A percentile compares a stretch with the other conserved stretches of the same genome.
Conservation (phyloP, 2,797 vertebrate genomes). For the Echiichthys vipera region DNA sequence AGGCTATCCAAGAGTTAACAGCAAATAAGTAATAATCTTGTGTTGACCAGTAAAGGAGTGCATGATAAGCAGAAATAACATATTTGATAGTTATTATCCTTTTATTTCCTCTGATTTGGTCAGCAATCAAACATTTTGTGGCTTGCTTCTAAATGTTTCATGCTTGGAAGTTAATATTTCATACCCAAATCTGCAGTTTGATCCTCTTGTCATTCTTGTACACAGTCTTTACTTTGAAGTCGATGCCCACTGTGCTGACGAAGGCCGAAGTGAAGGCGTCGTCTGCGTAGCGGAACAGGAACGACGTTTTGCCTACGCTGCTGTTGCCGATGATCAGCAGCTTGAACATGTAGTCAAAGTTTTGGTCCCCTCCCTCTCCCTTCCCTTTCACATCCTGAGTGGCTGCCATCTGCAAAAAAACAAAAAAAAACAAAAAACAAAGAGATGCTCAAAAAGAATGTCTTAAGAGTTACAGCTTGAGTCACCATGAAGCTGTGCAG, state of each 20-base stretch:
- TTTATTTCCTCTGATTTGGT: conserved; percentile 7
- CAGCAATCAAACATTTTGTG: conserved; percentile 19
- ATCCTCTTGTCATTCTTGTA: conserved; percentile 99
- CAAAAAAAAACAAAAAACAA: conserved; percentile 18
- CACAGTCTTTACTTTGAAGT: conserved; percentile 99
- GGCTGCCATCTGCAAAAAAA: conserved; percentile 90
- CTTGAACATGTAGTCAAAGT: conserved; percentile 99
- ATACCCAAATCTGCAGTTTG: conserved; percentile 99
- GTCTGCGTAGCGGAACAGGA: conserved; percentile 97
- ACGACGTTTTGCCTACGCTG: conserved; percentile 97
- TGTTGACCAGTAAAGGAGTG: not conserved
- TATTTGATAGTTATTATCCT: not conserved
- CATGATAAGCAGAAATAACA: conserved; percentile 4
- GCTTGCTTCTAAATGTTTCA: conserved; percentile 34
- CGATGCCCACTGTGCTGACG: conserved; percentile 98
- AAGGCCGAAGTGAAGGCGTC: conserved; percentile 98
- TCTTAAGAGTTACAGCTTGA: conserved; percentile 12
- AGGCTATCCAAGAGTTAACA: not conserved
- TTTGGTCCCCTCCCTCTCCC: conserved; percentile 94
- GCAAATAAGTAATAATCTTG: not conserved
- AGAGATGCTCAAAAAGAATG: not conserved
- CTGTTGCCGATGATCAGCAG: conserved; percentile 98
- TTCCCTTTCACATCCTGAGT: conserved; percentile 95
- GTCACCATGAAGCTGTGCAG: not conserved
- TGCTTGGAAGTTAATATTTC: conserved; percentile 39